A percentile compares a stretch with the other conserved stretches of the same genome.
phyloP scores from a whole-genome alignment of 2,888 invertebrate species.

The Pterobdella sp. region DNA sequence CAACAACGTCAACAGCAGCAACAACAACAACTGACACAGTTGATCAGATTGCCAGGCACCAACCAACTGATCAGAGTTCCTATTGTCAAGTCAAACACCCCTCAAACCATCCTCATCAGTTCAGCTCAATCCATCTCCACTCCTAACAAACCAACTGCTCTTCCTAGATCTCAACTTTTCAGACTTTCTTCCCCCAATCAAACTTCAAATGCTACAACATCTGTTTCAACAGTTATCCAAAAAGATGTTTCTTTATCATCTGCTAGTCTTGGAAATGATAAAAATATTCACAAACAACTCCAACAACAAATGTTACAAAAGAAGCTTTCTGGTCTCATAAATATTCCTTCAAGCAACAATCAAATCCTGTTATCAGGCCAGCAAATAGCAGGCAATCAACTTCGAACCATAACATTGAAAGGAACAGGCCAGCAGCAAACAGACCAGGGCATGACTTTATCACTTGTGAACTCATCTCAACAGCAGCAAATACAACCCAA shows the following conservation, averaged over 20 bases:
- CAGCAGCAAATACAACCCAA: constrained; percentile 15
- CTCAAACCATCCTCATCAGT: constrained; percentile 13
- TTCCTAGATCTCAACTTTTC: constrained; percentile 4
- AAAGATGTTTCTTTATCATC: constrained; percentile 3
- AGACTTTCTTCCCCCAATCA: background rate
- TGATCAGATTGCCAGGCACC: constrained; percentile 14
- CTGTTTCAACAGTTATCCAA: background rate
- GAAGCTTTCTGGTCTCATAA: background rate
- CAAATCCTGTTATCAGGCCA: constrained; percentile 8
- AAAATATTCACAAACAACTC: constrained; percentile 3
- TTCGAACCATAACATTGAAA: background rate
- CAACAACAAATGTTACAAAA: constrained; percentile 3
- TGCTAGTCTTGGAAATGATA: background rate
- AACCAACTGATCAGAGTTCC: constrained; percentile 22
- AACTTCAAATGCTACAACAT: background rate
- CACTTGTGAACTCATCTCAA: constrained; percentile 13
- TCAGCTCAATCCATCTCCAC: constrained; percentile 1
- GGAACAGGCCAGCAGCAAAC: background rate
- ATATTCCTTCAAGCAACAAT: background rate
- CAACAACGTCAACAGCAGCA: constrained; percentile 22
- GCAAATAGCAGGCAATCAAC: background rate
- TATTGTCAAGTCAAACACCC: background rate
- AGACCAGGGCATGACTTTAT: constrained; percentile 8
- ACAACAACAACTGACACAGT: constrained; percentile 26
- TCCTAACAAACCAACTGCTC: background rate